Evolutionary conservation across 1,140 invertebrate species (phyloP).

Genomic region (Drosophila repletoides): DNA sequence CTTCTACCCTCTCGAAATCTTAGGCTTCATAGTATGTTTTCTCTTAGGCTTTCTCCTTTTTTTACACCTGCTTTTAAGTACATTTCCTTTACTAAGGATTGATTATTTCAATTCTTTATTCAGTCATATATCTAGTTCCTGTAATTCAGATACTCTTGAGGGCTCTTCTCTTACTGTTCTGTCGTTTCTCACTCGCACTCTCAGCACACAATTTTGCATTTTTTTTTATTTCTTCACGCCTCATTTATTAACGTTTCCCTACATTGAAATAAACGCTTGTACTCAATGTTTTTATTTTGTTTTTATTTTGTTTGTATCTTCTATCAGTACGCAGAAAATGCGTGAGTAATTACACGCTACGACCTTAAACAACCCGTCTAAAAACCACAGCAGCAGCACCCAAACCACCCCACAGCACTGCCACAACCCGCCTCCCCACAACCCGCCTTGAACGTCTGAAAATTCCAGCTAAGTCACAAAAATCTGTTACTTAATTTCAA

Average conservation of each 20-base stretch:
- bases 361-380: background rate
- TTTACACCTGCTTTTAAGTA: no score
- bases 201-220: background rate
- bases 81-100: no score
- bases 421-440: background rate
- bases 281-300: background rate
- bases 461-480: constrained; percentile 40
- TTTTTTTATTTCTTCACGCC: background rate
- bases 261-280: background rate
- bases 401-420: background rate
- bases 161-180: no score
- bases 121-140: no score
- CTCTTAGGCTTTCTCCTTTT: no score
- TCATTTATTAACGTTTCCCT: background rate
- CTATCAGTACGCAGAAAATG: background rate
- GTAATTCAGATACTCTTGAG: no score
- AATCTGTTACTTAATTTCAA: constrained; percentile 80
- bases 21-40: no score
- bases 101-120: no score
- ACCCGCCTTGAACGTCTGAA: background rate
- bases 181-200: no score
- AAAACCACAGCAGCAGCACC: constrained; percentile 15
- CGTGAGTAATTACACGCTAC: constrained; percentile 8
- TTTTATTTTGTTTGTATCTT: background rate
- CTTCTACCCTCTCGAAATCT: no score